Conservation (phyloP, 2,113 vertebrate genomes). For the Erpornis zantholeuca region DNA sequence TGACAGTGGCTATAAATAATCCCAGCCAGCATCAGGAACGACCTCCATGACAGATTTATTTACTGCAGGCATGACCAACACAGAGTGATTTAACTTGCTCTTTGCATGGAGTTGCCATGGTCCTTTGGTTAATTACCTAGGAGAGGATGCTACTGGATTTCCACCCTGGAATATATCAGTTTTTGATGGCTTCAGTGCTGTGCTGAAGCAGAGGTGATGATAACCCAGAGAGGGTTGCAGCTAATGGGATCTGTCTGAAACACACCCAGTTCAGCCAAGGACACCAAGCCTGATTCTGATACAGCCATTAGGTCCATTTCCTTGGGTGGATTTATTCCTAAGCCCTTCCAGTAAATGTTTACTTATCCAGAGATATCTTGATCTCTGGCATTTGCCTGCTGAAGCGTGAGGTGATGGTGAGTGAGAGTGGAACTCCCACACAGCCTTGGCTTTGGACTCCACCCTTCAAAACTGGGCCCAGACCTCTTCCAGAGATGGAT, state of each 20-base stretch:
- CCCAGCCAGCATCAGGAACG: background rate
- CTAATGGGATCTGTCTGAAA: background rate
- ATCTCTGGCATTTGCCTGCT: background rate
- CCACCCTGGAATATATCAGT: background rate
- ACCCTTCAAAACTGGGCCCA: background rate
- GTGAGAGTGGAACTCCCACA: background rate
- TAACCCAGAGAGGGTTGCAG: background rate
- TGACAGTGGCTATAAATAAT: constrained; percentile 3
- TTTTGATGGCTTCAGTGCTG: background rate
- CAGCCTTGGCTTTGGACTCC: background rate
- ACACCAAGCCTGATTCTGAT: background rate
- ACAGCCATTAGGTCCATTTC: background rate
- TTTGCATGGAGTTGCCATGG: background rate
- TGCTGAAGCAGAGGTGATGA: background rate
- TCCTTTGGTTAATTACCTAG: background rate
- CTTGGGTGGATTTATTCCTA: background rate
- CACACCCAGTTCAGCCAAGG: background rate
- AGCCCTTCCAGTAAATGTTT: background rate
- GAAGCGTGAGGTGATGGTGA: background rate
- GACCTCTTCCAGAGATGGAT: background rate
- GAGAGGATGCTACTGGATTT: background rate
- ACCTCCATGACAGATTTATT: background rate
- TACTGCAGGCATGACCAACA: background rate
- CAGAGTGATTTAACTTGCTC: background rate
- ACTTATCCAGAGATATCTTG: background rate